Evolutionary conservation across 2,888 invertebrate species (phyloP).

Genomic region (Elmis aenea): DNA sequence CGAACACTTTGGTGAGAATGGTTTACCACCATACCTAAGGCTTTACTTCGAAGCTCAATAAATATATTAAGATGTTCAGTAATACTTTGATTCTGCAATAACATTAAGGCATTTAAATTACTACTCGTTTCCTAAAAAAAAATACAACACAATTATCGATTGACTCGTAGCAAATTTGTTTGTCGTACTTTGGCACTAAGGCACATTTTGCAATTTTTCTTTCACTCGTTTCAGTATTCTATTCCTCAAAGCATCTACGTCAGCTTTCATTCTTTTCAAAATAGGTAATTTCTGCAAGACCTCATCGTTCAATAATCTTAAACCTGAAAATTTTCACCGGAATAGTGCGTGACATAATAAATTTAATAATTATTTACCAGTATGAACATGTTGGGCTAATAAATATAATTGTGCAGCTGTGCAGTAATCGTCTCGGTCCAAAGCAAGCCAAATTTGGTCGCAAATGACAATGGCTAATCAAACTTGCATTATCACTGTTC

Average conservation of each 20-base stretch:
- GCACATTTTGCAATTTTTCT: conserved; percentile 58
- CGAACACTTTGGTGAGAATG: conserved; percentile 59
- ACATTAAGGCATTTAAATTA: conserved; percentile 44
- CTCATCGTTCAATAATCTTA: conserved; percentile 44
- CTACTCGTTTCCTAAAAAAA: conserved; percentile 47
- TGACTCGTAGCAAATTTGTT: conserved; percentile 5
- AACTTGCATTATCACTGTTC: conserved; percentile 69
- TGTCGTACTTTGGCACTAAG: conserved; percentile 59
- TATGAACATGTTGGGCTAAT: conserved; percentile 79
- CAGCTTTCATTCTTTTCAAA: conserved; percentile 60
- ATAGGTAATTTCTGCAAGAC: conserved; percentile 60
- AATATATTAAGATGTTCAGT: conserved; percentile 62
- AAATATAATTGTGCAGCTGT: conserved; percentile 78
- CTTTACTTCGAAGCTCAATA: conserved; percentile 62
- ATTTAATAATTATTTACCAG: conserved; percentile 54
- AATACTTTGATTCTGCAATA: conserved; percentile 62
- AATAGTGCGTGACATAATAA: conserved; percentile 3
- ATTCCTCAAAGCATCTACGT: conserved; percentile 62
- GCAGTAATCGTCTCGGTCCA: conserved; percentile 71
- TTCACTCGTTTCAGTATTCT: conserved; percentile 63
- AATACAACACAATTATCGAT: conserved; percentile 1
- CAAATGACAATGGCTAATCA: conserved; percentile 81
- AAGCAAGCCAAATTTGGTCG: conserved; percentile 82
- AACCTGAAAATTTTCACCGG: conserved; percentile 43
- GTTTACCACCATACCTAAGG: conserved; percentile 55